These are phyloP conservation scores for Cathartes aura DNA, from an alignment of 2,113 vertebrate genomes.

Conservation along the genomic window DNA sequence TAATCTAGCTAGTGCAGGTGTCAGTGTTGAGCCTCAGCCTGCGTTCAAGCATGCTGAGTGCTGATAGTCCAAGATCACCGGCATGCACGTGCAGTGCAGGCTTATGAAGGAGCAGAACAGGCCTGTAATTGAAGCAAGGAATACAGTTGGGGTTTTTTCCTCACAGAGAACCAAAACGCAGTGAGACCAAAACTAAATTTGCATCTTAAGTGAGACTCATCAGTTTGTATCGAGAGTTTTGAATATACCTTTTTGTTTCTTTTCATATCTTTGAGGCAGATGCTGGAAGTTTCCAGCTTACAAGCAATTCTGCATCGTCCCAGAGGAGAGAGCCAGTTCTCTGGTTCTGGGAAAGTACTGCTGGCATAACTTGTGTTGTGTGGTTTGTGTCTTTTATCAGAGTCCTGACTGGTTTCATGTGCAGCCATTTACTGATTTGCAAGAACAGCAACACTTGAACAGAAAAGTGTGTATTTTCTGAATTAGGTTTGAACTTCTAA, in stretches of 20 bases:
- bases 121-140: not conserved
- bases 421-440: not conserved
- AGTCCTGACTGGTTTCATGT: not conserved
- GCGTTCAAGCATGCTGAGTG: not conserved
- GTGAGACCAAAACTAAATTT: not conserved
- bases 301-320: not conserved
- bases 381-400: not conserved
- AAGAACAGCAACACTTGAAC: not conserved
- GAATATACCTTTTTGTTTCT: not conserved
- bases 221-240: not conserved
- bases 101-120: not conserved
- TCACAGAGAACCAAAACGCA: not conserved
- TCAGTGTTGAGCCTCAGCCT: not conserved
- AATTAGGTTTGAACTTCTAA: not conserved
- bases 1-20: not conserved
- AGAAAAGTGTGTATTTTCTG: not conserved
- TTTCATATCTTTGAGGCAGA: not conserved
- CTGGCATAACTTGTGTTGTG: not conserved
- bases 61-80: not conserved
- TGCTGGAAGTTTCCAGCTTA: not conserved
- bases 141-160: not conserved
- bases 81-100: no score
- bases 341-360: not conserved
- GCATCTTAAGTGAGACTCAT: not conserved
- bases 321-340: not conserved